Evolutionary conservation across 2,113 vertebrate genomes (phyloP), one percentile per base, ranked within the genome.

Genomic region (Hippocampus comes): DNA sequence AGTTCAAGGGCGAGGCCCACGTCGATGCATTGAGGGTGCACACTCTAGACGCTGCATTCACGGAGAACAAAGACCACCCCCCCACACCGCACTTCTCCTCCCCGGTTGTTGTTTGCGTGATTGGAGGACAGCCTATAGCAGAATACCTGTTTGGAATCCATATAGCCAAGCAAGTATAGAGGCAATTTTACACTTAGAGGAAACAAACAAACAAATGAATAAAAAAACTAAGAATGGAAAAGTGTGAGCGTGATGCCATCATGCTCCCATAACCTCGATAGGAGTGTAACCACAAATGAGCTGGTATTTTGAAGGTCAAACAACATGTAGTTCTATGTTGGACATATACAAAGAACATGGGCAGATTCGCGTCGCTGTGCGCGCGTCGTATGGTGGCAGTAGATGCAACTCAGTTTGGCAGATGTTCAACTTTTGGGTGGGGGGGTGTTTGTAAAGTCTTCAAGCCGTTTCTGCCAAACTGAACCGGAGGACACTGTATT

Each of bases 1-100:
- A 73, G 86, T 90, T 91, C 86, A 90, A 87, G 83, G 86, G 83
- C 87, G 87, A 70, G 70, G 68, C 73, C 70, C 21, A 68, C 79
- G 77, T 79, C 73, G 73, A 78, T 76, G 69, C 74, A 76, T 87
- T 75, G 82, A 85, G 69, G 76, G 74, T 70, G 61, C 30, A 60
- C 59, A 76, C 71, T 75, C 77, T 74, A 42, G 53, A 78, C 72
- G 12, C 23, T 1, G 20, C n/a, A 81, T 82, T 77, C 75, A 87
- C 76, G 77, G 30, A 49, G 60, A 84, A 84, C 55, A 78, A 85
- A 87, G 74, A 70, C 64, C 74, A 67, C 68, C 23, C 21, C 70
- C 80, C 65, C 42, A 68, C 23, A 18, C 70, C 80, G 57, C 46
- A 68, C 70, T 27, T 25, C 65, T 20, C n/a, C 64, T 78, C 3